Evolutionary conservation across 2,797 vertebrate species (phyloP).

Genomic region (Sorex maritimensis): DNA sequence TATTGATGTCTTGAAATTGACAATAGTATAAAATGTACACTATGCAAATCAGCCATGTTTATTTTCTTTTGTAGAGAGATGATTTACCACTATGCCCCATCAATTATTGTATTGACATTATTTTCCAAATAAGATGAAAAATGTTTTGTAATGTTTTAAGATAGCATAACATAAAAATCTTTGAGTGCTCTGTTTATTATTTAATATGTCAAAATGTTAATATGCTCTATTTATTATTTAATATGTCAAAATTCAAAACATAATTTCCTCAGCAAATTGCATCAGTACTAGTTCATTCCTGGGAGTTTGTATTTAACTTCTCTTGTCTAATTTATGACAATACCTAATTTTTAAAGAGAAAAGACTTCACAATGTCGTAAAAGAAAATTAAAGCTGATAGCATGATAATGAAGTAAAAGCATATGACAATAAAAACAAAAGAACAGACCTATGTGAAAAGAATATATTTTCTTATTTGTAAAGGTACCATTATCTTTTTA

Average conservation of each 20-base stretch:
- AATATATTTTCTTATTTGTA: background rate
- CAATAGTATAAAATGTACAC: background rate
- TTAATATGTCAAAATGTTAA: conserved; percentile 15
- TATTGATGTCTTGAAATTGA: background rate
- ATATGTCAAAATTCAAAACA: conserved; percentile 27
- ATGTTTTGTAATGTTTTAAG: background rate
- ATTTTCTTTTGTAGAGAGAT: background rate
- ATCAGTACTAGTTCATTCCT: conserved; percentile 32
- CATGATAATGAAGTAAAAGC: conserved; percentile 17
- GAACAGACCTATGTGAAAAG: background rate
- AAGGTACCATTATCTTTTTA: background rate
- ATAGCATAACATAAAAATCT: background rate
- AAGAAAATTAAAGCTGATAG: conserved; percentile 42
- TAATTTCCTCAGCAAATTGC: background rate
- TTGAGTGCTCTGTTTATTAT: background rate
- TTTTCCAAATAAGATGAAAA: conserved; percentile 48
- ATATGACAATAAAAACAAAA: background rate
- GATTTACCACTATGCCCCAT: background rate
- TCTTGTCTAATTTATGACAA: conserved; percentile 29
- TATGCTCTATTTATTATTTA: conserved; percentile 1
- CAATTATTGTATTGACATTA: conserved; percentile 10
- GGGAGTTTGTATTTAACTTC: background rate
- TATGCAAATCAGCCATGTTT: background rate
- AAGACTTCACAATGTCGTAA: background rate
- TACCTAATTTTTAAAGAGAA: conserved; percentile 18